Conservation (phyloP, 2,797 vertebrate genomes). For the Ceryle rudis region DNA sequence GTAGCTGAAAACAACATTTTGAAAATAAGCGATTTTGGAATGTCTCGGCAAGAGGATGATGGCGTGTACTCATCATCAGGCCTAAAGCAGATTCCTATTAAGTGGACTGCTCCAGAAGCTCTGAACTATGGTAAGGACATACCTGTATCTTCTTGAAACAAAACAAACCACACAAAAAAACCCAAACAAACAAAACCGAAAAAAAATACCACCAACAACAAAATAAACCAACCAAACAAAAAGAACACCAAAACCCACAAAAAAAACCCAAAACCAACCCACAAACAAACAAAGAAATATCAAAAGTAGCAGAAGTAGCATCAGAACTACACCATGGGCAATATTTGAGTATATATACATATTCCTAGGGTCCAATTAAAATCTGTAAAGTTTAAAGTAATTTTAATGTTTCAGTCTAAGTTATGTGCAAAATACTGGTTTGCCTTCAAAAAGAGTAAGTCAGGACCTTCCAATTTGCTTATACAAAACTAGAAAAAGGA, state of each 20-base stretch:
- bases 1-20: slow-evolving; percentile 90
- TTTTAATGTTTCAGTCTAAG: background rate
- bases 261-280: too few species aligned
- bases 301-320: background rate
- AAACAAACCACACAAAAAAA: background rate
- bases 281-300: background rate
- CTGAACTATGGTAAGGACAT: slow-evolving; percentile 89
- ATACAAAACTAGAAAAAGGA: slow-evolving; percentile 16
- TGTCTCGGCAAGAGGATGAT: slow-evolving; percentile 97
- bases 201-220: background rate
- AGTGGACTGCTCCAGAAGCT: slow-evolving; percentile 98
- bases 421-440: background rate
- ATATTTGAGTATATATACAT: background rate
- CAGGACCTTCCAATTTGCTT: background rate
- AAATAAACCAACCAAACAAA: too few species aligned
- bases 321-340: background rate
- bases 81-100: slow-evolving; percentile 97
- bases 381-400: background rate
- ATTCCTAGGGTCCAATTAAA: background rate
- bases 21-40: slow-evolving; percentile 99
- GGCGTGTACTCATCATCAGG: slow-evolving; percentile 97
- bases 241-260: too few species aligned
- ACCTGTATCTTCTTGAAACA: background rate
- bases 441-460: background rate
- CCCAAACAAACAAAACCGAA: background rate